A percentile compares a stretch with the other conserved stretches of the same genome.
phyloP scores from a whole-genome alignment of 2,797 vertebrate species.

The Lepilemur ruficaudatus region DNA sequence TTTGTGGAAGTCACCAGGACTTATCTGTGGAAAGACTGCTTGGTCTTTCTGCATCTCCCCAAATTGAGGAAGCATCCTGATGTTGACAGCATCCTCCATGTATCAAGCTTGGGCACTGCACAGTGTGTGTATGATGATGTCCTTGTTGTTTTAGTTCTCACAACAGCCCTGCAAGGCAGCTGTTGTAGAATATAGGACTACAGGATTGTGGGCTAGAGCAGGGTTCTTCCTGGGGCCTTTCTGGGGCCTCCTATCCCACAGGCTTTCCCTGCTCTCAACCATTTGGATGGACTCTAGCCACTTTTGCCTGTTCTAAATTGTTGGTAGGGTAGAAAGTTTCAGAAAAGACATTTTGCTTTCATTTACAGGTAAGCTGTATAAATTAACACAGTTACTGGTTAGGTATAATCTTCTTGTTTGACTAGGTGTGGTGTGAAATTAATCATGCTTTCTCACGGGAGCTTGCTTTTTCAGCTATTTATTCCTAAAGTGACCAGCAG shows the following conservation, averaged over 20 bases:
- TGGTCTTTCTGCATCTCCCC: not conserved
- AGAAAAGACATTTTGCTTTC: not conserved
- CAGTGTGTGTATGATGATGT: fast-evolving
- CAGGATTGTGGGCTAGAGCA: not conserved
- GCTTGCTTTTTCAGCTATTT: not conserved
- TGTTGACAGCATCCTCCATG: not conserved
- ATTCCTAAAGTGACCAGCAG: not conserved
- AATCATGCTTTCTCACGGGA: not conserved
- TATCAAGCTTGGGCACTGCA: too few relatives aligned
- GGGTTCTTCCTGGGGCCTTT: not conserved
- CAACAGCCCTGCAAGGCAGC: not conserved
- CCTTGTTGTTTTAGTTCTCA: not conserved
- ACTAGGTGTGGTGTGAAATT: not conserved
- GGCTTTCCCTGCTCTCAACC: not conserved
- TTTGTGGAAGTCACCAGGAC: not conserved
- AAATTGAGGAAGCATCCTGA: not conserved
- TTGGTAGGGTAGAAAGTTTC: not conserved
- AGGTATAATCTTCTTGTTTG: not conserved
- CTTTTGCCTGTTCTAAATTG: not conserved
- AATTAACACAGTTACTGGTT: not conserved
- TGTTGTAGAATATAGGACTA: too few relatives aligned
- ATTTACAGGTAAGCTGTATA: not conserved
- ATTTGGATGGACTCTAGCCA: not conserved
- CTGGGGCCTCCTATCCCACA: not conserved
- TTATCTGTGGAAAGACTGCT: not conserved